A percentile compares a stretch with the other conserved stretches of the same genome.
Evolutionary conservation across 2,888 invertebrate species (phyloP).

Genomic region (Neoscelio sp.): DNA sequence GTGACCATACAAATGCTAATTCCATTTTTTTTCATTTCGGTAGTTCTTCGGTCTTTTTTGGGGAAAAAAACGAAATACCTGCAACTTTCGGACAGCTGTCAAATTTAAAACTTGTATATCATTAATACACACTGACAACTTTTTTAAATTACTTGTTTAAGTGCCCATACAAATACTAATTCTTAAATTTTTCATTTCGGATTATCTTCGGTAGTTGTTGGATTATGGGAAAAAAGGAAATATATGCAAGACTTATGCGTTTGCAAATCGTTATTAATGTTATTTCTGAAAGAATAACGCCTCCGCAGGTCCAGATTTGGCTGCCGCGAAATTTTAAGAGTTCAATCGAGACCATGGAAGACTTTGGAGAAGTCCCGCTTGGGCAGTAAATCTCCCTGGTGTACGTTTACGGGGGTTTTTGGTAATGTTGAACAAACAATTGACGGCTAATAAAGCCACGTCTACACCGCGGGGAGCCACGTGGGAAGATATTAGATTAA

Average conservation of each 20-base stretch:
- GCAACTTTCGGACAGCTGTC: too few relatives aligned
- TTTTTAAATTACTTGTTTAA: too few relatives aligned
- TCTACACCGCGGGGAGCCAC: conserved; percentile 79
- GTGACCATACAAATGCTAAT: too few relatives aligned
- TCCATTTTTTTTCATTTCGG: too few relatives aligned
- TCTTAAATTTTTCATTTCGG: too few relatives aligned
- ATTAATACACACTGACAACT: too few relatives aligned
- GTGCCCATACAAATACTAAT: too few relatives aligned
- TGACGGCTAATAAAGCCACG: conserved; percentile 82
- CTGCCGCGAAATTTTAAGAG: conserved; percentile 68
- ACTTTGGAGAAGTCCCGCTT: conserved; percentile 65
- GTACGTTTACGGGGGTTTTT: conserved; percentile 82
- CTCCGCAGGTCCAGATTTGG: conserved; percentile 69
- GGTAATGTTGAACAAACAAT: conserved; percentile 83
- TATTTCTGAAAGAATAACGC: conserved; percentile 72
- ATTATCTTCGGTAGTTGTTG: too few relatives aligned
- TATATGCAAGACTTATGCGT: background rate
- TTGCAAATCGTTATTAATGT: conserved; percentile 51
- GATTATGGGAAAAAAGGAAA: background rate
- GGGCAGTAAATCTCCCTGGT: conserved; percentile 80
- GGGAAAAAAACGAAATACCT: too few relatives aligned
- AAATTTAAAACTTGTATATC: too few relatives aligned
- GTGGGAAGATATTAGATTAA: conserved; percentile 77
- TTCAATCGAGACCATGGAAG: conserved; percentile 57
- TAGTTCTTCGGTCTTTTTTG: too few relatives aligned